Base-by-base conservation (phyloP, 1,140 invertebrate species). In the Piezodorus guildinii region DNA sequence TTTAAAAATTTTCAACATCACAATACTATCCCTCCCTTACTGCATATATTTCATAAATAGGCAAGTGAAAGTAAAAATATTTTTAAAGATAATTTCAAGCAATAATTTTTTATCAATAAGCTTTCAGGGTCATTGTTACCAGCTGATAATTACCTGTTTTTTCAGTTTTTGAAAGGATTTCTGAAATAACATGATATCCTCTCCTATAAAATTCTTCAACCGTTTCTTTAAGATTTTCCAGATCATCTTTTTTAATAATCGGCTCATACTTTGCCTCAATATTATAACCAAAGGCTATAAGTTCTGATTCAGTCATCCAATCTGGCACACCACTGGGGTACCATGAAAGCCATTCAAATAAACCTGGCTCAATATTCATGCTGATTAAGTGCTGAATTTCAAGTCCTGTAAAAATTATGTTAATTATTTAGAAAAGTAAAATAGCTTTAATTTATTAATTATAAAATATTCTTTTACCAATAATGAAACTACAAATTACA, bases 271-370 rank as follows among this genome's bases (percentile, higher is more conserved):
- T 75, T 19, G 77, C 68, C 71, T 90, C 84, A 0, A 96, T 81
- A 67, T 90, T 88, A 68, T 84, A 90, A 9, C 90, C 90, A 43
- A 84, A 83, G 9, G 80, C 78, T 3, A 75, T 74, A 4, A 94
- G 74, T 72, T 94, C 91, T 6, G 82, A 76, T 1, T 77, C 73
- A 19, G 80, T 84, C 80, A 95, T 85, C 82, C 88, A 96, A 19
- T 81, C 79, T 15, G 90, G 91, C 69, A 90, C 74, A 0, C 81
- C 81, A 61, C 85, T 83, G 4, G 83, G 80, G 75, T 95, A 91
- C 92, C 93, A 96, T n/a, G 83, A 83, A 63, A 92, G 78, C 87
- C 88, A 96, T 73, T 96, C 94, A 74, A 95, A 96, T 17, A 96
- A 73, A 1, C 87, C 90, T 0, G 91, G 91, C 71, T 96, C 94